Evolutionary conservation across 2,888 invertebrate species (phyloP).

Genomic region (Campopleginae sp.): DNA sequence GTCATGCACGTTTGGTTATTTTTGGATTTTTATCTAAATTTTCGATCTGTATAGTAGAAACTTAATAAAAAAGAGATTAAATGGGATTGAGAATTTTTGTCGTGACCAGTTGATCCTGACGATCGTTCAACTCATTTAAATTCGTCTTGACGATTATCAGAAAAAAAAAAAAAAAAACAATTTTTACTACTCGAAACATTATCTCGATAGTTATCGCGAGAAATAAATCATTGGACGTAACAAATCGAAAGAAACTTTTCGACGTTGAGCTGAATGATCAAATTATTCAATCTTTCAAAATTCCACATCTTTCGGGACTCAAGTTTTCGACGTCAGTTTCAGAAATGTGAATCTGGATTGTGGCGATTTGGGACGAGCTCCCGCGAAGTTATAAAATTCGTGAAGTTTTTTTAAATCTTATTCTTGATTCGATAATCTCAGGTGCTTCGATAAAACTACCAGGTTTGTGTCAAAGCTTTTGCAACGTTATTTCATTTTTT

Average conservation of each 20-base stretch:
- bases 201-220: constrained; percentile 28
- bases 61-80: neutral
- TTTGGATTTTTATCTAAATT: neutral
- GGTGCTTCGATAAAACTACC: constrained; percentile 21
- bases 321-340: neutral
- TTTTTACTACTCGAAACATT: neutral
- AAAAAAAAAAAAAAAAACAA: constrained; percentile 6
- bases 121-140: constrained; percentile 6
- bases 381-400: neutral
- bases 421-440: neutral
- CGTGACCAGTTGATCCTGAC: neutral
- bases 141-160: neutral
- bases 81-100: neutral
- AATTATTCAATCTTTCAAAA: neutral
- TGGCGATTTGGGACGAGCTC: neutral
- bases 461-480: neutral
- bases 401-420: neutral
- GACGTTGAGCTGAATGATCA: constrained; percentile 9
- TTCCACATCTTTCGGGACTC: neutral
- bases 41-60: neutral
- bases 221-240: constrained; percentile 46
- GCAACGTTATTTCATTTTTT: constrained; percentile 6
- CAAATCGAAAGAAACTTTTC: constrained; percentile 34
- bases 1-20: neutral
- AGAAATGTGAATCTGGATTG: neutral